Percentiles rank a stretch among this genome's conserved stretches.
phyloP scores from a whole-genome alignment of 2,113 vertebrate species.

The human region DNA sequence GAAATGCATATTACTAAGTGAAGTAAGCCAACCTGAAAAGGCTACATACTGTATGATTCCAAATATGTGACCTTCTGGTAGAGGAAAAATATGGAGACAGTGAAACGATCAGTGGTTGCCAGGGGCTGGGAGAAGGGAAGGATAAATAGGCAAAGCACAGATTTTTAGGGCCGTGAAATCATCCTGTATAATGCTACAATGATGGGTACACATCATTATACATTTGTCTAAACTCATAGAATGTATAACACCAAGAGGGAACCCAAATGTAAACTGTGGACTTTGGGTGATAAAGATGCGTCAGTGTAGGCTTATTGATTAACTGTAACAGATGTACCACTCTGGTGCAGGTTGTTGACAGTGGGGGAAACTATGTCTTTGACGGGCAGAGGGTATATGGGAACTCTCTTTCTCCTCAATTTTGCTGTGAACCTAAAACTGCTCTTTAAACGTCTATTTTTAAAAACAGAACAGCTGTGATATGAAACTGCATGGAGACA shows the following conservation, averaged over 20 bases:
- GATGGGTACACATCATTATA: neutral
- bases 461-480: neutral
- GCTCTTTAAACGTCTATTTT: neutral
- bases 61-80: neutral
- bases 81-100: neutral
- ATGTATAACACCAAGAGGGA: neutral
- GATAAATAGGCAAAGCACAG: neutral
- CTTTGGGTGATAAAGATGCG: neutral
- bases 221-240: neutral
- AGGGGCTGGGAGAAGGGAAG: neutral
- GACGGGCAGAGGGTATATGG: neutral
- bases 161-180: neutral
- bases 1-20: neutral
- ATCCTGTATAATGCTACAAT: neutral
- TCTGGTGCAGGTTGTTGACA: neutral
- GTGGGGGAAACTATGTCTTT: neutral
- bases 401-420: neutral
- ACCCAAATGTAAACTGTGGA: neutral
- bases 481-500: neutral
- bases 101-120: neutral
- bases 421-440: neutral
- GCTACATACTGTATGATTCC: neutral
- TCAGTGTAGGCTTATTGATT: neutral
- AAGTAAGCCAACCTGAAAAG: constrained; percentile 22
- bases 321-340: neutral